Conservation (phyloP, 2,797 vertebrate species). For the Sciaenops ocellatus region DNA sequence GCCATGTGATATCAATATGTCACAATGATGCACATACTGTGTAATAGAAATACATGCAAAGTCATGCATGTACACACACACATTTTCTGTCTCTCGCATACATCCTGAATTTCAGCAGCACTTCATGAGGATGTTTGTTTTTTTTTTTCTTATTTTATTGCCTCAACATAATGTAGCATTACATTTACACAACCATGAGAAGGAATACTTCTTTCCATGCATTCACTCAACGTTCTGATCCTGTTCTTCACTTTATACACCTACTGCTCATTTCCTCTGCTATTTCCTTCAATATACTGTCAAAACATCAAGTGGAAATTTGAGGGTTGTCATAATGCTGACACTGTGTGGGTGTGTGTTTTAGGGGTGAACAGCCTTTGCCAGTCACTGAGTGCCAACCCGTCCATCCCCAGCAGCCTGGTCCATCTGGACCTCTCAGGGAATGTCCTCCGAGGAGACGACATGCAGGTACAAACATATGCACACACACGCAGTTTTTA, state of each 20-base stretch:
- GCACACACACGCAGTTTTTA: slow-evolving; percentile 9
- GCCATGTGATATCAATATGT: slow-evolving; percentile 25
- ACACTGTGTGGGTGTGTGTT: slow-evolving; percentile 46
- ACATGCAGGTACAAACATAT: slow-evolving; percentile 89
- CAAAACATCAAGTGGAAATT: slow-evolving; percentile 64
- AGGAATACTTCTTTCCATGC: slow-evolving; percentile 2
- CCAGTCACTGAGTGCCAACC: slow-evolving; percentile 97
- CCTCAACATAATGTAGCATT: neutral
- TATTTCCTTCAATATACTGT: slow-evolving; percentile 65
- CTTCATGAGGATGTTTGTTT: neutral
- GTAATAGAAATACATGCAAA: neutral
- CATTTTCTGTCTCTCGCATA: slow-evolving; percentile 2
- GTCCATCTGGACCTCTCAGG: slow-evolving; percentile 98
- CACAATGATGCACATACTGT: neutral
- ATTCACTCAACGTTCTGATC: slow-evolving; percentile 46
- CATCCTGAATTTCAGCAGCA: neutral
- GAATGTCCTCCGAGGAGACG: slow-evolving; percentile 93
- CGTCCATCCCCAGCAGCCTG: slow-evolving; percentile 90
- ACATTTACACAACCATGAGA: slow-evolving; percentile 18
- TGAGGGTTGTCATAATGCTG: slow-evolving; percentile 46
- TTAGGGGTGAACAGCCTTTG: slow-evolving; percentile 98
- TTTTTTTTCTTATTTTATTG: too few species aligned
- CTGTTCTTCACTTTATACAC: slow-evolving; percentile 48
- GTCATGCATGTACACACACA: too few species aligned
- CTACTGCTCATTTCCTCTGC: slow-evolving; percentile 63